Conservation (phyloP, 2,888 invertebrate genomes). For the Coremacera marginata region DNA sequence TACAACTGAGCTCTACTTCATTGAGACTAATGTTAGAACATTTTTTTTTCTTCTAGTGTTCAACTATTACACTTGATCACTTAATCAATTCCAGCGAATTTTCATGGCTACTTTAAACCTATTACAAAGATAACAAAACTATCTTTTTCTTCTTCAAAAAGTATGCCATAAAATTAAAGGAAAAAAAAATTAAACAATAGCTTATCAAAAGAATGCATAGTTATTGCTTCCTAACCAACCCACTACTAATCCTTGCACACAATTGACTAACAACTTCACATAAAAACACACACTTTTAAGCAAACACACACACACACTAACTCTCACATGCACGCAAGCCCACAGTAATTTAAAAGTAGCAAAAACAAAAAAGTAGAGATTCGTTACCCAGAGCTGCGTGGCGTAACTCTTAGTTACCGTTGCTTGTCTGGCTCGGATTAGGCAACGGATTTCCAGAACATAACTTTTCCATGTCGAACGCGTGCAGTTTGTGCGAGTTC, state of each 20-base stretch:
- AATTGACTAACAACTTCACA: not conserved
- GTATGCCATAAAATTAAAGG: not conserved
- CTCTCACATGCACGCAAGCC: not conserved
- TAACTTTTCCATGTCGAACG: constrained; percentile 33
- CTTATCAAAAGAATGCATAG: not conserved
- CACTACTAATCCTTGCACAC: not conserved
- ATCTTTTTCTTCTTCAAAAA: not conserved
- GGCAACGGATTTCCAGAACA: constrained; percentile 33
- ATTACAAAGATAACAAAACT: too few relatives aligned
- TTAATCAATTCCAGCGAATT: too few relatives aligned
- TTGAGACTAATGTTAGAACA: too few relatives aligned
- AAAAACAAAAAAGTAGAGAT: not conserved
- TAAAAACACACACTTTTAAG: not conserved
- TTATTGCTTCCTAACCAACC: not conserved
- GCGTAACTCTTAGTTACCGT: not conserved
- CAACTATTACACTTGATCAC: too few relatives aligned
- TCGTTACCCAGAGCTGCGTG: not conserved
- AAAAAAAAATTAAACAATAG: not conserved
- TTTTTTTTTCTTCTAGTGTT: too few relatives aligned
- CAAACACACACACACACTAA: not conserved
- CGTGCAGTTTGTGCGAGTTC: constrained; percentile 1
- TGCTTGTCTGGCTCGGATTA: constrained; percentile 4
- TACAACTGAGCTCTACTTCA: too few relatives aligned
- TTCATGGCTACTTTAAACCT: too few relatives aligned
- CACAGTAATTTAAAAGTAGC: not conserved